A percentile compares a stretch with the other conserved stretches of the same genome.
Evolutionary conservation across 2,888 invertebrate species (phyloP).

Genomic region (Idaea straminata): DNA sequence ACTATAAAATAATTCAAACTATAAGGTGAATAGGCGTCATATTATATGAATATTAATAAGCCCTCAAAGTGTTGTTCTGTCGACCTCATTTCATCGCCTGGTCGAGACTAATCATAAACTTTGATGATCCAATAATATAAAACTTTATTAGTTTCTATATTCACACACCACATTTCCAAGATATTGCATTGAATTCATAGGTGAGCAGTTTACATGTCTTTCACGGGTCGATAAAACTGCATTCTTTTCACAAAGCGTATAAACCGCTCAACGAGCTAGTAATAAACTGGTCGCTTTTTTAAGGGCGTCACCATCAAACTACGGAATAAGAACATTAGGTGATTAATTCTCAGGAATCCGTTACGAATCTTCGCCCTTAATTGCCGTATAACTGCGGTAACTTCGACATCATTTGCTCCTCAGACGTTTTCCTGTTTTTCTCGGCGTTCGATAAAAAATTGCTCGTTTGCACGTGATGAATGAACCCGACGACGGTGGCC

Average conservation of each 20-base stretch:
- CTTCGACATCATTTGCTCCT: constrained; percentile 48
- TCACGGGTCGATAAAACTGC: background rate
- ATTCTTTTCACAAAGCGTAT: background rate
- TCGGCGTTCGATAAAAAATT: constrained; percentile 54
- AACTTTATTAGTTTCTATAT: constrained; percentile 35
- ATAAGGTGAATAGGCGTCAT: constrained; percentile 14
- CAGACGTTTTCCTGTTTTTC: constrained; percentile 44
- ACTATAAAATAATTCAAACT: constrained; percentile 6
- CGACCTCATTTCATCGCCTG: constrained; percentile 30
- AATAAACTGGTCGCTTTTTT: constrained; percentile 14
- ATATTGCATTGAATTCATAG: constrained; percentile 4
- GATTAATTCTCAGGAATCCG: constrained; percentile 42
- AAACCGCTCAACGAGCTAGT: background rate
- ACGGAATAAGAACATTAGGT: constrained; percentile 14
- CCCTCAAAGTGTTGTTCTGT: constrained; percentile 25
- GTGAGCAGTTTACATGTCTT: background rate
- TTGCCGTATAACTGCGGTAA: constrained; percentile 46
- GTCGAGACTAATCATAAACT: constrained; percentile 39
- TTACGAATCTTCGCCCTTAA: constrained; percentile 51
- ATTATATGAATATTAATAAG: constrained; percentile 28
- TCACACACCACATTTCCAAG: constrained; percentile 28
- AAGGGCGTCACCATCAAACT: constrained; percentile 16
- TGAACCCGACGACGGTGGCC: constrained; percentile 54
- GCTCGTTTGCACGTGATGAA: constrained; percentile 70
- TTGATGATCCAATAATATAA: constrained; percentile 42